phyloP scores from a whole-genome alignment of 1,140 invertebrate genomes.

The Plectus sambesii region DNA sequence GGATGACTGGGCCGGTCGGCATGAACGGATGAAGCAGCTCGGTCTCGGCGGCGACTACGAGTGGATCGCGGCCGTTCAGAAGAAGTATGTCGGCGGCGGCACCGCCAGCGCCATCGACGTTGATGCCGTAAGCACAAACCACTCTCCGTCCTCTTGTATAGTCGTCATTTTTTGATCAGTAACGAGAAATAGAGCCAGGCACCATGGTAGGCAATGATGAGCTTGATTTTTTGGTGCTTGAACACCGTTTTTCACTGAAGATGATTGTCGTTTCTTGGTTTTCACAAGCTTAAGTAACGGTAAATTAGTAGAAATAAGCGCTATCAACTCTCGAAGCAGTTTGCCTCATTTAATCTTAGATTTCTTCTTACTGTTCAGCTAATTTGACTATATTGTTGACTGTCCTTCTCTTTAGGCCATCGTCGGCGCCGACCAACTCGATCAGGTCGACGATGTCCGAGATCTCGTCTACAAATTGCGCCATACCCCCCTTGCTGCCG shows the following conservation, averaged over 20 bases:
- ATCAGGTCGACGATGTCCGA: constrained; percentile 35
- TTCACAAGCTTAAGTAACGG: too few species aligned
- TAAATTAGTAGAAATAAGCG: too few species aligned
- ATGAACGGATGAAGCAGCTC: constrained; percentile 26
- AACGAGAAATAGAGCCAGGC: too few species aligned
- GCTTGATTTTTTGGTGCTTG: too few species aligned
- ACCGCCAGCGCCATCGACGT: constrained; percentile 39
- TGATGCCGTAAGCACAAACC: constrained; percentile 23
- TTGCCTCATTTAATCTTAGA: too few species aligned
- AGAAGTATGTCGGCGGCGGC: constrained; percentile 40
- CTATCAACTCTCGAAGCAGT: too few species aligned
- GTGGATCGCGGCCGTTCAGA: constrained; percentile 40
- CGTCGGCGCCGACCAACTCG: constrained; percentile 26
- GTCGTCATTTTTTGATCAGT: too few species aligned
- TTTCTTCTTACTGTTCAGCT: too few species aligned
- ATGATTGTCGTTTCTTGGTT: too few species aligned
- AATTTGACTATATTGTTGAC: too few species aligned
- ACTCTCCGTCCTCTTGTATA: not conserved
- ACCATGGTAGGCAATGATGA: too few species aligned
- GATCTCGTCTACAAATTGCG: constrained; percentile 52
- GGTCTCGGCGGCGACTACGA: constrained; percentile 35
- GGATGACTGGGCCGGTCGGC: constrained; percentile 22
- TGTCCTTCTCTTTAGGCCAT: constrained; percentile 17
- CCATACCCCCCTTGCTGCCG: constrained; percentile 57
- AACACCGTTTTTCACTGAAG: too few species aligned